Percentiles rank a stretch among this genome's conserved stretches.
Conservation (phyloP, 2,888 invertebrate species). For the Drosophila histrio region DNA sequence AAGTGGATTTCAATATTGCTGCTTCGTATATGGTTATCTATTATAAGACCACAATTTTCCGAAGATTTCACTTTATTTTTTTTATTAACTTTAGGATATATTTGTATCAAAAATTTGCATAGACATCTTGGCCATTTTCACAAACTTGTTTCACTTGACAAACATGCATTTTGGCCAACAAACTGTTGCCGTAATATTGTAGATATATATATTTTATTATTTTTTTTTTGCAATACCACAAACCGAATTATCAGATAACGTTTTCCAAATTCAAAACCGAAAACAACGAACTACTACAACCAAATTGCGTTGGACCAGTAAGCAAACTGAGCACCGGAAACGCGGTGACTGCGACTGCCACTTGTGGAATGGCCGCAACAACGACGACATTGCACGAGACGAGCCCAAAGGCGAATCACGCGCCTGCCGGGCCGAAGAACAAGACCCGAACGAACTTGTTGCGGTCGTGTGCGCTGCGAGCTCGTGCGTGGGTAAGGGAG, state of each 20-base stretch:
- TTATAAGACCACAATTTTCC: constrained; percentile 5
- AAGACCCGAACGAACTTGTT: constrained; percentile 43
- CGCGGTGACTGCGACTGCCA: constrained; percentile 75
- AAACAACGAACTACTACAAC: constrained; percentile 34
- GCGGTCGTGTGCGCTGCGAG: constrained; percentile 8
- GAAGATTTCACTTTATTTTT: constrained; percentile 35
- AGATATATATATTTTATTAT: background rate
- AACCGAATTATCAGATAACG: constrained; percentile 5
- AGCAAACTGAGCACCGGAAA: constrained; percentile 79
- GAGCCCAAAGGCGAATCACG: constrained; percentile 65
- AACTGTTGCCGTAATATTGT: constrained; percentile 1
- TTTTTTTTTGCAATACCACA: background rate
- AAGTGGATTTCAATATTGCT: constrained; percentile 46
- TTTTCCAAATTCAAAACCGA: constrained; percentile 8
- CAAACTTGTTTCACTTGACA: constrained; percentile 27
- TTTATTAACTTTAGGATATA: constrained; percentile 11
- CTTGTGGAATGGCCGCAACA: constrained; percentile 77
- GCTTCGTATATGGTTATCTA: constrained; percentile 3
- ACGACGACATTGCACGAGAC: constrained; percentile 31
- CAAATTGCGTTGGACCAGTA: constrained; percentile 50
- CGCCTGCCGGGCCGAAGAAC: constrained; percentile 57
- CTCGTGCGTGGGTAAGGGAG: constrained; percentile 30
- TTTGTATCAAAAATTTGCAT: constrained; percentile 37
- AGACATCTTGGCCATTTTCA: constrained; percentile 30
- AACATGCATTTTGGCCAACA: constrained; percentile 17